A percentile compares a stretch with the other conserved stretches of the same genome.
Evolutionary conservation across 2,113 vertebrate species (phyloP).

Genomic region (Petroica traversi): DNA sequence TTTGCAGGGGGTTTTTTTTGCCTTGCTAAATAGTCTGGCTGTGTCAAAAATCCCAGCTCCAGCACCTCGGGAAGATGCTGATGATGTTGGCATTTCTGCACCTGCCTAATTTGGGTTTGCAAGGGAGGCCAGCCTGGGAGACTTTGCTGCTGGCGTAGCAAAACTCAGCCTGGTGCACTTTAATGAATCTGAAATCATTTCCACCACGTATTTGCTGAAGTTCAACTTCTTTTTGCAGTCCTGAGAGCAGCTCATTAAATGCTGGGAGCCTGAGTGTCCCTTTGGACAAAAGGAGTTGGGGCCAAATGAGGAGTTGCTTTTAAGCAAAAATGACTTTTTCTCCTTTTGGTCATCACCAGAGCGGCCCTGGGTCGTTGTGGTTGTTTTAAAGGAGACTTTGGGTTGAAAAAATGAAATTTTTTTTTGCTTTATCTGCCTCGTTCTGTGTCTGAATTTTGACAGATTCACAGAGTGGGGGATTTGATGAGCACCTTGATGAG

Average conservation of each 20-base stretch:
- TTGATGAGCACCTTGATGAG: rapidly evolving
- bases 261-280: neutral
- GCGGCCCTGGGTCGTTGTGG: neutral
- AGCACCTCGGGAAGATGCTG: neutral
- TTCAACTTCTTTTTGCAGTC: neutral
- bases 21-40: neutral
- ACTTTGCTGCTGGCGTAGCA: neutral
- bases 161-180: neutral
- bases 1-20: neutral
- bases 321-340: neutral
- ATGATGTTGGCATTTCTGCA: neutral
- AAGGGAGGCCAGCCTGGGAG: neutral
- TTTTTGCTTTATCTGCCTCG: neutral
- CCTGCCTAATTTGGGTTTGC: neutral
- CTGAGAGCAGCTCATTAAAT: neutral
- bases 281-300: neutral
- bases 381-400: neutral
- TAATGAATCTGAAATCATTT: slow-evolving; percentile 16
- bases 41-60: neutral
- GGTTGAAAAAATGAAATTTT: rapidly evolving
- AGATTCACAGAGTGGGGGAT: neutral
- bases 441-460: neutral
- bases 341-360: neutral
- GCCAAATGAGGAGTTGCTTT: neutral
- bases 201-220: neutral